These are phyloP conservation scores for Pedicia rivosa DNA, from an alignment of 2,888 invertebrate genomes.

Conservation along the genomic window DNA sequence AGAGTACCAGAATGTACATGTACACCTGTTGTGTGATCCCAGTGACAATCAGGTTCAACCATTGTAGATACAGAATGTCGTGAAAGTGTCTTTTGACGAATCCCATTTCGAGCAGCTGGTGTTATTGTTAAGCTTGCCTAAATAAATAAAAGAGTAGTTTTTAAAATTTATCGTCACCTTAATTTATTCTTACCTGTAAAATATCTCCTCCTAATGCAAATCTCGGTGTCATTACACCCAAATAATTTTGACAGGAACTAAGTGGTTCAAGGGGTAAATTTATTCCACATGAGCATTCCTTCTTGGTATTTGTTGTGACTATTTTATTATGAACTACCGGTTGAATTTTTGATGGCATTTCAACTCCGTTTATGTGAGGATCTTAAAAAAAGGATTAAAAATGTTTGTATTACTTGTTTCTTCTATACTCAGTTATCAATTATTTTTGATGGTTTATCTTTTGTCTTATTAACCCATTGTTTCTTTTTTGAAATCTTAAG, in stretches of 20 bases:
- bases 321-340: slow-evolving; percentile 14
- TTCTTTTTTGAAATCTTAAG: no score
- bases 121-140: slow-evolving; percentile 45
- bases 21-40: slow-evolving; percentile 2
- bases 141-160: no score
- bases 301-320: slow-evolving; percentile 18
- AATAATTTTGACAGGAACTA: slow-evolving; percentile 15
- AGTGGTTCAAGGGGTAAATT: slow-evolving; percentile 19
- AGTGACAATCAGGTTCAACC: slow-evolving; percentile 18
- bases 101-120: slow-evolving; percentile 29
- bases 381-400: no score
- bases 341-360: slow-evolving; percentile 9
- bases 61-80: slow-evolving; percentile 43
- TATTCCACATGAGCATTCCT: slow-evolving; percentile 27
- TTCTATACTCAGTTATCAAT: no score
- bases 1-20: slow-evolving; percentile 36
- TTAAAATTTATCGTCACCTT: no score
- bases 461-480: no score
- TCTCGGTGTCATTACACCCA: slow-evolving; percentile 37
- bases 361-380: slow-evolving; percentile 24
- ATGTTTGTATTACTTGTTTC: no score
- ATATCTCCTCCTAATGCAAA: slow-evolving; percentile 39
- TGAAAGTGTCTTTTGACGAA: slow-evolving; percentile 30
- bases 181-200: slow-evolving; percentile 29
- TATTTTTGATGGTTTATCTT: no score